These are phyloP conservation scores for Piezodorus guildinii DNA, from an alignment of 1,140 invertebrate species.

Conservation along the genomic window DNA sequence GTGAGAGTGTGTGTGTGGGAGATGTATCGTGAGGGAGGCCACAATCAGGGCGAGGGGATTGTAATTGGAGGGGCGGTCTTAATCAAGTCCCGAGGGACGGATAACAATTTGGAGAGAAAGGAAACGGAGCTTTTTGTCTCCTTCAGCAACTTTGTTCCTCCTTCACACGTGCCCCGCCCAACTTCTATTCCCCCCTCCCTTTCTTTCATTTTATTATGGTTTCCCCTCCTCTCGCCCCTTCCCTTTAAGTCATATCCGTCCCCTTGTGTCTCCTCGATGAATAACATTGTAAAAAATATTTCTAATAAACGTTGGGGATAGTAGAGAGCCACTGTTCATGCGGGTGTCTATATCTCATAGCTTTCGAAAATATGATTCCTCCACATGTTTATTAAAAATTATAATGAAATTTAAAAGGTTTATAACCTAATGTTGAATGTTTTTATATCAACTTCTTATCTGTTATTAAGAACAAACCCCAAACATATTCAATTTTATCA, in stretches of 20 bases:
- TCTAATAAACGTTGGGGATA: too few relatives aligned
- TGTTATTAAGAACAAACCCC: too few relatives aligned
- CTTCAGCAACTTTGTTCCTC: slow-evolving; percentile 2
- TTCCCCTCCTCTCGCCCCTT: neutral
- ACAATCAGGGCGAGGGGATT: neutral
- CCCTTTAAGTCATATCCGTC: neutral
- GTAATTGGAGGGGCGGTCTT: slow-evolving; percentile 4
- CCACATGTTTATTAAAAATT: too few relatives aligned
- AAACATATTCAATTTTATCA: too few relatives aligned
- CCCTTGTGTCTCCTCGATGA: neutral
- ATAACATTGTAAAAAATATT: neutral
- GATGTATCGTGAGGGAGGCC: neutral
- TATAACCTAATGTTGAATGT: too few relatives aligned
- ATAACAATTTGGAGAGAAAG: slow-evolving; percentile 9
- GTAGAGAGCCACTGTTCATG: too few relatives aligned
- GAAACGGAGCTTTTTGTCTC: slow-evolving; percentile 8
- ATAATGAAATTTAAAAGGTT: too few relatives aligned
- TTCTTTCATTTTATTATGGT: slow-evolving; percentile 6
- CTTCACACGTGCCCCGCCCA: slow-evolving; percentile 3
- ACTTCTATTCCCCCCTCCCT: neutral
- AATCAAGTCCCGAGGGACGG: neutral
- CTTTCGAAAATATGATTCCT: too few relatives aligned
- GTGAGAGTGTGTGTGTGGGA: neutral
- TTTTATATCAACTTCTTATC: too few relatives aligned
- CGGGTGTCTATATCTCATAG: too few relatives aligned